phyloP scores from a whole-genome alignment of 2,797 vertebrate species.

The Acanthurus lineatus region DNA sequence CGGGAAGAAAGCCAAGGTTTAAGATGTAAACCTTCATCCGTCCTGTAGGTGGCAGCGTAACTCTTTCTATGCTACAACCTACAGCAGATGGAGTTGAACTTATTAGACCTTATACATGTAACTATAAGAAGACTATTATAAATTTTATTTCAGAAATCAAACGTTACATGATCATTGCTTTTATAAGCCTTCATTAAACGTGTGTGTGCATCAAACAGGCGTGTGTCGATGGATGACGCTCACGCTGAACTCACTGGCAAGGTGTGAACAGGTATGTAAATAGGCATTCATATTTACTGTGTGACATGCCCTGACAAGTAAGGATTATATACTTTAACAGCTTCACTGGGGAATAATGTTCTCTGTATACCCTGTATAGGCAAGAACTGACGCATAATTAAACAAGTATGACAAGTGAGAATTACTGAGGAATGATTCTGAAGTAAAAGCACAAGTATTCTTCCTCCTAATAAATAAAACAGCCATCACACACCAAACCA shows the following conservation, averaged over 20 bases:
- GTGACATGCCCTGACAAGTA: conserved; percentile 63
- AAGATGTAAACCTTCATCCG: conserved; percentile 40
- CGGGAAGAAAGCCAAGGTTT: not conserved
- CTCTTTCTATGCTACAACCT: conserved; percentile 44
- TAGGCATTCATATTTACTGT: conserved; percentile 62
- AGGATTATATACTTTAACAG: conserved; percentile 55
- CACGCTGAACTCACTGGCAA: conserved; percentile 33
- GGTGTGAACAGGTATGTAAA: conserved; percentile 71
- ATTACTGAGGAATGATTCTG: not conserved
- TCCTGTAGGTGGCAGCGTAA: conserved; percentile 76
- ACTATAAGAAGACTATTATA: conserved; percentile 18
- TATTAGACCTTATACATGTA: conserved; percentile 1
- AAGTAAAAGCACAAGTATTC: conserved; percentile 5
- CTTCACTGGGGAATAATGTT: conserved; percentile 41
- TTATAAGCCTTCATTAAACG: conserved; percentile 47
- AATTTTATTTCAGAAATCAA: conserved; percentile 37
- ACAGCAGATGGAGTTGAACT: not conserved
- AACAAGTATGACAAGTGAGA: conserved; percentile 7
- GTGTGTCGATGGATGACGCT: conserved; percentile 31
- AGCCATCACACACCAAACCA: conserved; percentile 15
- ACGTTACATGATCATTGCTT: conserved; percentile 38
- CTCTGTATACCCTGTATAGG: not conserved
- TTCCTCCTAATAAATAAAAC: conserved; percentile 22
- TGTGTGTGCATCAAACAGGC: conserved; percentile 14
- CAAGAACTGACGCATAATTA: conserved; percentile 1